Evolutionary conservation across 2,888 invertebrate genomes (phyloP), one percentile per base, ranked within the genome.

Genomic region (Liodrosophila aerea): DNA sequence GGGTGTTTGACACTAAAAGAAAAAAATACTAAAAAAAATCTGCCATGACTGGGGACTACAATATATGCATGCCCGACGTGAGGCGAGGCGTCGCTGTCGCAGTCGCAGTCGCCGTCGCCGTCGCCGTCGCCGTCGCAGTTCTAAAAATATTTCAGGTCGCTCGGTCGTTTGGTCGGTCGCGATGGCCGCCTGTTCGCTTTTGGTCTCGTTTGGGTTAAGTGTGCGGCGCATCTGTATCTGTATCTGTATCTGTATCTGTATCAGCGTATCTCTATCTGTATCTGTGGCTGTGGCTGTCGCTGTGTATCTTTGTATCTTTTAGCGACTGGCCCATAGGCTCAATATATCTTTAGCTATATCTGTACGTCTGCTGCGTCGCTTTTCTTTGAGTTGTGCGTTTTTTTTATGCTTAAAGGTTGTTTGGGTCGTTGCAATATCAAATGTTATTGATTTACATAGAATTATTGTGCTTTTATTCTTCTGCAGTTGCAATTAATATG

Each of bases 131-230:
- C 31, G 64, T 64, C 71, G 76, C 66, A 68, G 76, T 83, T 82
- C 81, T 82, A 82, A 85, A 82, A 82, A 82, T 82, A 82, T 82
- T 82, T 85, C 78, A 82, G 86, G 85, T 86, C 85, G 77, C 69
- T 73, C 74, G 71, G 71, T 78, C 72, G 68, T 68, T 68, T 56
- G 77, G 73, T 69, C 75, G 83, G 61, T 73, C 76, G 67, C 72
- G 44, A 57, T 69, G 73, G 73, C 80, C 80, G 75, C 68, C 66
- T 73, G 76, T 77, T 83, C 73, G 76, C 70, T 71, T 82, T 85
- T 85, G 83, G 80, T 78, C 76, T 85, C 85, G 78, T 82, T 80
- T 85, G 83, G 78, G 78, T 85, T 85, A 80, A 80, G 78, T 80
- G 85, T 77, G 85, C 78, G 77, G 82, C 64, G 80, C 76, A 82